These are phyloP conservation scores for Petrocephalus microphthalmus DNA, from an alignment of 2,113 vertebrate genomes.

Conservation along the genomic window DNA sequence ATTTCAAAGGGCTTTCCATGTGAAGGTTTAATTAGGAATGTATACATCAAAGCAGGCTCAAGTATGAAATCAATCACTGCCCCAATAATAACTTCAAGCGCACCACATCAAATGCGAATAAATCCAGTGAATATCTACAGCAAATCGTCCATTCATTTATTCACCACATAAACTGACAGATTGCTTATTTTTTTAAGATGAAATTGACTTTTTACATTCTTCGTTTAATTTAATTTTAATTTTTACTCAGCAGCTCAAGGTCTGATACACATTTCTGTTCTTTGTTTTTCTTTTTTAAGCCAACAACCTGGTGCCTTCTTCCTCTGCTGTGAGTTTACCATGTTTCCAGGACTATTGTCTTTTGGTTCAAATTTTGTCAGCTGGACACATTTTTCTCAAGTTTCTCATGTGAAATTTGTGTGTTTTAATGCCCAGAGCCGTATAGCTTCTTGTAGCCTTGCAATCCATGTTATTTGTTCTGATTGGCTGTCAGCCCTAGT, in stretches of 20 bases:
- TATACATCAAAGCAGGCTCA: slow-evolving; percentile 46
- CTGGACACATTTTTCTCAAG: not conserved
- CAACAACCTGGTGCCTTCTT: not conserved
- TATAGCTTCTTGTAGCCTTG: no score
- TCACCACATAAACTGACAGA: not conserved
- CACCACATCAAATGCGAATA: slow-evolving; percentile 31
- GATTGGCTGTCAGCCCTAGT: not conserved
- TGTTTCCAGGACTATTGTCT: not conserved
- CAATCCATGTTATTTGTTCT: not conserved
- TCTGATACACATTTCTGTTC: not conserved
- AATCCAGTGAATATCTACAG: slow-evolving; percentile 24
- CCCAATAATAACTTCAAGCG: slow-evolving; percentile 32
- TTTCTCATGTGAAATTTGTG: not conserved
- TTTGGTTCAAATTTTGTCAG: not conserved
- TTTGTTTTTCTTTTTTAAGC: not conserved
- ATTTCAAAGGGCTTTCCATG: slow-evolving; percentile 25
- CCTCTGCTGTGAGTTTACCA: not conserved
- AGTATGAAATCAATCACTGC: slow-evolving; percentile 37
- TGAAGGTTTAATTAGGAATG: slow-evolving; percentile 38
- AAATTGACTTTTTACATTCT: not conserved
- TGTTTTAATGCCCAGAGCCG: not conserved
- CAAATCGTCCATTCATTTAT: slow-evolving; percentile 14
- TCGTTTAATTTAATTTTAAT: not conserved
- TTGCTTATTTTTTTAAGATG: not conserved
- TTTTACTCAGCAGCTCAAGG: not conserved